Base-by-base conservation (phyloP, 1,140 invertebrate genomes). In the Heliconius himera region DNA sequence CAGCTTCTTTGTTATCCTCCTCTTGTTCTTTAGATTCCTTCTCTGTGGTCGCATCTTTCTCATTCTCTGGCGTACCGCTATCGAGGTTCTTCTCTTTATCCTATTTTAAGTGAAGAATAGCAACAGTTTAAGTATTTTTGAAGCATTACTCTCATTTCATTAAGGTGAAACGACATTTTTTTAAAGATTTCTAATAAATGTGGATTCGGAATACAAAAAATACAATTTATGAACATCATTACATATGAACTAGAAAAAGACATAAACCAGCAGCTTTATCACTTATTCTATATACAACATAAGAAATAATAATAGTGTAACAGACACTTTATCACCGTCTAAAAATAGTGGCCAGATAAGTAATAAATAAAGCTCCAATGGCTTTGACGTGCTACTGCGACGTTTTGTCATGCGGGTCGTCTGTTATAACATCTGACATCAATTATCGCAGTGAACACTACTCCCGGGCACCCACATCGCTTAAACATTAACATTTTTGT, bases 61-160 rank as follows among this genome's bases (percentile, higher is more conserved):
- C 96, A 80, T 96, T 96, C 87, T 97, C 96, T 41, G 96, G 96
- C 71, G 96, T 96, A 82, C 96, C 96, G 83, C 95, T 95, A 51
- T 96, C 95, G 66, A 92, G 81, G 78, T 95, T 94, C 80, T 96
- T 96, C 83, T 96, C 95, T 94, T 96, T 96, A 84, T 96, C 96
- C 96, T 96, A 78, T 49, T 72, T 71, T 46, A 4, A 46, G 20
- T 51, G 1, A 51, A 20, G 16, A 20, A 20, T 18, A 51, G 18
- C 6, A 51, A 51, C 8, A 51, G 5, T 51, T 51, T 20, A 6
- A 51, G 49, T 0, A 8, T 51, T 51, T 20, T 51, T 51, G 20
- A 2, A 20, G 2, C 18, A 20, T 51, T 20, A 8, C 18, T 20
- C 0, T 51, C 18, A 20, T 51, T 6, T 20, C 49, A 20, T 6